Evolutionary conservation across 2,888 invertebrate genomes (phyloP), one percentile per base, ranked within the genome.

Genomic region (Ophion ellenae): DNA sequence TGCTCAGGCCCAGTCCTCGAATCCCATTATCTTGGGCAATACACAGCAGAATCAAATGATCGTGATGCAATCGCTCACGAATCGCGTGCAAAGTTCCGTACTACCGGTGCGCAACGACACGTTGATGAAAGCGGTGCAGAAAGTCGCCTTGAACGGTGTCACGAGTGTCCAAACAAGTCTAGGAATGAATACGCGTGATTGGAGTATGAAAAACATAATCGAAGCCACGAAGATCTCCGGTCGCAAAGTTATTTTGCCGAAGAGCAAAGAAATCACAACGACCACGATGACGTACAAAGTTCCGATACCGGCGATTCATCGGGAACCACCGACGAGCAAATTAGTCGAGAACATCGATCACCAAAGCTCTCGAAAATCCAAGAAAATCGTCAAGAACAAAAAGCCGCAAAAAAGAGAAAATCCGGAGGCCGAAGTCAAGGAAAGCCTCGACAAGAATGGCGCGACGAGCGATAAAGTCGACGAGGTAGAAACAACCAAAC

Each of bases 211-310:
- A 84, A 92, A 90, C 66, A 93, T 94, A 66, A 92, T 94, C 53
- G 91, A 93, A 80, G 91, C 93, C 11, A 92, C 93, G 28, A 94
- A 93, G 88, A 93, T 94, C 20, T 92, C 93, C 5, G 93, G 94
- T 1, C 92, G 91, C 24, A 94, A 94, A 84, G 92, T 92, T 61
- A 94, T 94, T 40, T 75, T 94, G 14, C 94, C 94, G 24, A 94
- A 94, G 82, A 92, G 92, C 24, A 91, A 91, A 74, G 93, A 93
- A 86, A 92, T 92, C 14, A 94, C 94, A 10, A 92, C 92, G 70
- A 94, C 94, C 5, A 93, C 94, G 14, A 94, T 93, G 93, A 89
- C 93, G 10, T 94, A 93, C 74, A 94, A 94, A 90, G 93, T 94
- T 87, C 94, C 94, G 73, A 94, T 94, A 67, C 93, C 94, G 6